Percentiles rank a stretch among this genome's conserved stretches.
Evolutionary conservation across 1,140 invertebrate genomes (phyloP).

Genomic region (Drosophila ironensis): DNA sequence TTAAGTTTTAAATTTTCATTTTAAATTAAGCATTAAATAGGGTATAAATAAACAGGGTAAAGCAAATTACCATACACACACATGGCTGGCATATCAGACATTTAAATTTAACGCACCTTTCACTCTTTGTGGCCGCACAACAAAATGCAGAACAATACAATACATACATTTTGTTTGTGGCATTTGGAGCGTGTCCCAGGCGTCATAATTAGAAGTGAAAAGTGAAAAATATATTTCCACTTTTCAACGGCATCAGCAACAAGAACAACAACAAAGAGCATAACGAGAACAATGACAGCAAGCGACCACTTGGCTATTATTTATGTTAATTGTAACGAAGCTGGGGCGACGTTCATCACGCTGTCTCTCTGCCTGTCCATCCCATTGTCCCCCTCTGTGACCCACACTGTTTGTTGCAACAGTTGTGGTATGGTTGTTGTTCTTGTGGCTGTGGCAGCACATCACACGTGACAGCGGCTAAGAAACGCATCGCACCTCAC

Average conservation of each 20-base stretch:
- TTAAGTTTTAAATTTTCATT: no score
- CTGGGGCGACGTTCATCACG: slow-evolving; percentile 65
- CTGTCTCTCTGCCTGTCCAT: slow-evolving; percentile 38
- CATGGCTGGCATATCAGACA: no score
- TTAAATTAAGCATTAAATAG: no score
- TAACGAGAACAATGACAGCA: slow-evolving; percentile 32
- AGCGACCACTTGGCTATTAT: slow-evolving; percentile 70
- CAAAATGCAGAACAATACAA: slow-evolving; percentile 21
- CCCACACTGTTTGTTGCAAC: slow-evolving; percentile 22
- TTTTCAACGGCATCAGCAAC: slow-evolving; percentile 20
- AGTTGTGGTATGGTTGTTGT: slow-evolving; percentile 19
- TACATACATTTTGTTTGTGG: slow-evolving; percentile 54
- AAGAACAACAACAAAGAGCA: slow-evolving; percentile 20
- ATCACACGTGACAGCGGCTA: slow-evolving; percentile 54
- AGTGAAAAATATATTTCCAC: slow-evolving; percentile 72
- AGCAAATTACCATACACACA: slow-evolving; percentile 11
- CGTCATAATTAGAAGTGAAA: slow-evolving; percentile 72
- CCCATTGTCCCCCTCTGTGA: background rate
- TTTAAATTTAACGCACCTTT: slow-evolving; percentile 42
- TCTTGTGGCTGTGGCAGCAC: slow-evolving; percentile 28
- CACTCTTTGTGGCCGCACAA: slow-evolving; percentile 18
- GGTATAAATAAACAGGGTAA: no score
- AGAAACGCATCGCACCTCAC: slow-evolving; percentile 9
- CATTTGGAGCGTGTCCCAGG: slow-evolving; percentile 68
- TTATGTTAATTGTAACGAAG: slow-evolving; percentile 72